Base-by-base conservation (phyloP, 2,888 invertebrate genomes). In the Phalera bucephala region DNA sequence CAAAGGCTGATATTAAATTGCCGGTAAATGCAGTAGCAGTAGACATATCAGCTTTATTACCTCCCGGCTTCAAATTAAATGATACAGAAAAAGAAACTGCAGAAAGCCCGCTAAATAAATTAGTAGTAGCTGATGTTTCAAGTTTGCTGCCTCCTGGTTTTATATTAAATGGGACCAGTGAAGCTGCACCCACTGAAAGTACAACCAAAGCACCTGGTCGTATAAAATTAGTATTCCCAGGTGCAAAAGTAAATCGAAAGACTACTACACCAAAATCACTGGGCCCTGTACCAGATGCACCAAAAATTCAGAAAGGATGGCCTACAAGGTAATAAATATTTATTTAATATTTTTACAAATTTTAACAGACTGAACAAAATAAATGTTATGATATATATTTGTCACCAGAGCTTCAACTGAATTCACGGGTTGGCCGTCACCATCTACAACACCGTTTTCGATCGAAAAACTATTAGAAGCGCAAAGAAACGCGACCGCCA, bases 381-480 rank as follows among this genome's bases (percentile, higher is more conserved):
- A 17, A 17, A 17, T 23, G 11, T 25, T 15, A 9, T 19, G 30
- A 12, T 31, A 15, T 32, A 1, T 27, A n/a, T 73, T 83, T 23
- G 6, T 25, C 8, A 25, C 2, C 64, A 95, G 95, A 80, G 94
- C 94, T 12, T 95, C 96, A 5, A 97, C 96, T 10, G 96, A 96
- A 76, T 97, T 97, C 62, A 96, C 96, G 8, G 97, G 97, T 9
- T 97, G 97, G 97, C 96, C 96, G 7, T 95, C 96, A 0, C 94
- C 95, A 3, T 95, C 96, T 1, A 96, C 96, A 0, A 96, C 96
- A 0, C 96, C 96, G 0, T 93, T 96, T 54, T 95, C 96, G 0
- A 94, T 96, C 38, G 96, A 96, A 67, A 95, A 95, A 70, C 88
- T 95, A 4, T 70, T 96, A 31, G 95, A 95, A 76, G 89, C 91